Evolutionary conservation across 2,888 invertebrate genomes (phyloP), one percentile per base, ranked within the genome.

Genomic region (Drosophila atripex): DNA sequence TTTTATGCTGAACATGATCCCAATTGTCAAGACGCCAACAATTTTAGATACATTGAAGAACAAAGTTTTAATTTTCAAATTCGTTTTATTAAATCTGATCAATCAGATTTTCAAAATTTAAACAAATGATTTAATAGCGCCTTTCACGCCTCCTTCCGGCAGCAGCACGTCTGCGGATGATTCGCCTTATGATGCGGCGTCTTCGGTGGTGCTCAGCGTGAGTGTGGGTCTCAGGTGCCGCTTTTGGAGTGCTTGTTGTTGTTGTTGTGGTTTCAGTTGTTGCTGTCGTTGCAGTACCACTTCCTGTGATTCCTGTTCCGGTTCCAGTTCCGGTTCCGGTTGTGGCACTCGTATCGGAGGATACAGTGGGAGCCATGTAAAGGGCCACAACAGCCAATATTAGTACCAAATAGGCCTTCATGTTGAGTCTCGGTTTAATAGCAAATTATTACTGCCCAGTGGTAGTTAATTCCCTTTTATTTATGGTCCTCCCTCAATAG

Each of bases 251-350:
- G 1, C n/a, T n/a, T n/a, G 43, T 54, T 1, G 38, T 50, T 6
- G 56, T 39, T 3, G 47, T 35, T 5, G 56, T 28, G 21, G 52
- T 39, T n/a, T 9, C 8, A 21, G 56, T 57, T 18, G 50, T 39
- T 5, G 47, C 25, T n/a, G 35, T 25, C 0, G 55, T 32, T 0
- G 23, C 32, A 16, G 55, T 39, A 0, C 49, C 56, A 0, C 50
- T 38, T 0, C 47, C 55, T 1, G 55, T 47, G 0, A 35, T 35
- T 1, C 56, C 55, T 0, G 49, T 28, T 0, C 38, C 56, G 1
- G 49, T 49, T 0, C 25, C 55, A 0, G 50, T n/a, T 12, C 14
- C 35, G 1, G 21, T 21, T 1, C 21, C 51, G 38, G 41, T 9
- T 11, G 16, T 1, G 5, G 9, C 11, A 11, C 41, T 5, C 4